Evolutionary conservation across 2,113 vertebrate species (phyloP).

Genomic region (Bufo bufo): DNA sequence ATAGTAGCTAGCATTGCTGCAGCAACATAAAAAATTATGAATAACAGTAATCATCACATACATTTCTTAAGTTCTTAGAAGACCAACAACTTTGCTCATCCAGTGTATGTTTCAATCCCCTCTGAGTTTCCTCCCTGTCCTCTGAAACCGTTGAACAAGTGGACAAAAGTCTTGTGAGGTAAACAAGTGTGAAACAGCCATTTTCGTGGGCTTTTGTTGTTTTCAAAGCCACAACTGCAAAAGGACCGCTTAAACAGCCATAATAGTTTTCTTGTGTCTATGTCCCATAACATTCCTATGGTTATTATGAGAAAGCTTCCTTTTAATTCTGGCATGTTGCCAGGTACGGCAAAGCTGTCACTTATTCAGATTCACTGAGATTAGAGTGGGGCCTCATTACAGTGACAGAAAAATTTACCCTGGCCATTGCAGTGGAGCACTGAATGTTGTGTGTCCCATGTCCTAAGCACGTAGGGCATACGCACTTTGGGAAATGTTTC

Average conservation of each 20-base stretch:
- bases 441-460: background rate
- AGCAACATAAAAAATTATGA: no score
- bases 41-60: no score
- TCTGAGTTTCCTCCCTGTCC: background rate
- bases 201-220: background rate
- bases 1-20: no score
- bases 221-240: background rate
- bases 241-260: background rate
- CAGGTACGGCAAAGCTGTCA: background rate
- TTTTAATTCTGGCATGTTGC: conserved; percentile 1
- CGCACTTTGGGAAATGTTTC: background rate
- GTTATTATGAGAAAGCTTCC: background rate
- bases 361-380: background rate
- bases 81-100: background rate
- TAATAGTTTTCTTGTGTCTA: background rate
- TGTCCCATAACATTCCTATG: background rate
- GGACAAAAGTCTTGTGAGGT: background rate
- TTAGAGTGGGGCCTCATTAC: background rate
- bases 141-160: background rate
- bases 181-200: background rate
- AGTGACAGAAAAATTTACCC: background rate
- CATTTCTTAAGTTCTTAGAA: background rate
- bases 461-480: background rate
- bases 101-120: background rate
- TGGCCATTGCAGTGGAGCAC: background rate